Conservation (phyloP, 1,140 invertebrate species). For the Papilio aristodemus region DNA sequence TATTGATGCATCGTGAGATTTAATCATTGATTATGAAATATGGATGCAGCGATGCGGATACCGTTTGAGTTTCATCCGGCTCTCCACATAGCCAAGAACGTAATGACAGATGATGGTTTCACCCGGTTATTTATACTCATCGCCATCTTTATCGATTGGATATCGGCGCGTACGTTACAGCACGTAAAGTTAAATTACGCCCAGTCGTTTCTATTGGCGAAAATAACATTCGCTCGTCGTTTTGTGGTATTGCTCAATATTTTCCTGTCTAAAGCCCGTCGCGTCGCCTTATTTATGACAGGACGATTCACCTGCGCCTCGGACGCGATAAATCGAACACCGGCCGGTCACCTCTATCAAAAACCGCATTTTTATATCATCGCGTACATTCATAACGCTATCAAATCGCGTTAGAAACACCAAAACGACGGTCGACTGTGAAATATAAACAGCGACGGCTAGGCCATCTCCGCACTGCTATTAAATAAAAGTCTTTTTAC, state of each 20-base stretch:
- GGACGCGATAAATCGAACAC: slow-evolving; percentile 61
- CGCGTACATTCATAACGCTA: slow-evolving; percentile 67
- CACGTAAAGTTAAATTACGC: slow-evolving; percentile 51
- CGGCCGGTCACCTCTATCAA: slow-evolving; percentile 68
- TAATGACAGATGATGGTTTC: slow-evolving; percentile 58
- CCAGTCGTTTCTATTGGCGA: slow-evolving; percentile 59
- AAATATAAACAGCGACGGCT: slow-evolving; percentile 70
- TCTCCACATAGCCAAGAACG: slow-evolving; percentile 52
- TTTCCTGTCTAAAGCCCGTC: slow-evolving; percentile 40
- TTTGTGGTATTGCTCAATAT: slow-evolving; percentile 51
- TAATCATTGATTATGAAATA: slow-evolving; percentile 40
- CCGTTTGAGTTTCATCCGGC: slow-evolving; percentile 37
- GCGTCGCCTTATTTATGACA: slow-evolving; percentile 49
- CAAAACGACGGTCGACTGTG: slow-evolving; percentile 65
- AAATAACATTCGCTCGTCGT: slow-evolving; percentile 52
- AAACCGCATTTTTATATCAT: slow-evolving; percentile 71
- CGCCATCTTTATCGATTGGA: slow-evolving; percentile 64
- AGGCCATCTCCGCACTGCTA: slow-evolving; percentile 70
- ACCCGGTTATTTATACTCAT: slow-evolving; percentile 60
- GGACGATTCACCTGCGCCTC: slow-evolving; percentile 47
- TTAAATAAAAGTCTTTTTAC: slow-evolving; percentile 79
- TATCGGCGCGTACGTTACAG: slow-evolving; percentile 48
- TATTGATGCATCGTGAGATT: slow-evolving; percentile 41
- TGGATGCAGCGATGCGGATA: slow-evolving; percentile 28
- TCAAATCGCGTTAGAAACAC: slow-evolving; percentile 63